These are phyloP conservation scores for Horisme vitalbata DNA, from an alignment of 2,888 invertebrate genomes.

Conservation along the genomic window DNA sequence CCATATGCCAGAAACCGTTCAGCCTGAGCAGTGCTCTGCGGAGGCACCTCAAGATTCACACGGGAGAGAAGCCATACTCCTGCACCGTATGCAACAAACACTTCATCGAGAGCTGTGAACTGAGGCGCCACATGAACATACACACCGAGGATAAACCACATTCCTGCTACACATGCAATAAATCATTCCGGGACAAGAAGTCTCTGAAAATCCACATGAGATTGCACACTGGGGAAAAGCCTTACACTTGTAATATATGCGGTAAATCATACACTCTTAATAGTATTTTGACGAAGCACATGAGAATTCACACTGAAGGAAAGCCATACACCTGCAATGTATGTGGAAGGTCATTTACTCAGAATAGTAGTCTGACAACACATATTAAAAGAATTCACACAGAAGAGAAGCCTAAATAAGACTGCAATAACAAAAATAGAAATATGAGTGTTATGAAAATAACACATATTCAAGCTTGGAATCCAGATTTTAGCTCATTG, in stretches of 20 bases:
- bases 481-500: too few relatives aligned
- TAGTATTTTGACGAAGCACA: constrained; percentile 1
- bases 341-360: background rate
- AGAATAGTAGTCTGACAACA: background rate
- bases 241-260: constrained; percentile 13
- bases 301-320: constrained; percentile 16
- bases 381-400: background rate
- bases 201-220: constrained; percentile 17
- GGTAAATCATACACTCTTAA: constrained; percentile 1
- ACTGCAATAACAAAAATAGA: too few relatives aligned
- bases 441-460: too few relatives aligned
- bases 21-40: constrained; percentile 6
- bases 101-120: constrained; percentile 6
- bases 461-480: too few relatives aligned
- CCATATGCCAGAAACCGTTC: constrained; percentile 10
- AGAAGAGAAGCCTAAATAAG: too few relatives aligned
- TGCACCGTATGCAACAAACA: constrained; percentile 13
- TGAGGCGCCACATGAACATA: constrained; percentile 12
- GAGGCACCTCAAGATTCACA: constrained; percentile 10
- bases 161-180: constrained; percentile 10
- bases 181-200: constrained; percentile 7
- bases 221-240: constrained; percentile 17
- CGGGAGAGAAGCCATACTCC: constrained; percentile 15
- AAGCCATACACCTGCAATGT: background rate
- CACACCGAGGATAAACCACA: constrained; percentile 14